Conservation (phyloP, 2,888 invertebrate species). For the Linnaemya tessellans region DNA sequence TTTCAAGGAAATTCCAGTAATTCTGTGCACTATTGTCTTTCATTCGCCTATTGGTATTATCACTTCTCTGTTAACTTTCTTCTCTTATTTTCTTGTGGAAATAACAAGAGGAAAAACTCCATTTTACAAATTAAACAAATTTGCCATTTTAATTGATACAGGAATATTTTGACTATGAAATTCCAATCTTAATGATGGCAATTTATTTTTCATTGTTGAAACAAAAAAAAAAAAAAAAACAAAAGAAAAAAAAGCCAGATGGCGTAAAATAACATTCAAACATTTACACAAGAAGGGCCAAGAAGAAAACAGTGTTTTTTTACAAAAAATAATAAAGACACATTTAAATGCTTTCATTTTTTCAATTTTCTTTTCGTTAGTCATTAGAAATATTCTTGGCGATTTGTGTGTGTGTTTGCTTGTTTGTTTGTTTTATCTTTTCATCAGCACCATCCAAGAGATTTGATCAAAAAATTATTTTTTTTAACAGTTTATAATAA, state of each 20-base stretch:
- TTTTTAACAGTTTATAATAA: conserved; percentile 31
- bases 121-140: neutral
- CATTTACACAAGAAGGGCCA: conserved; percentile 1
- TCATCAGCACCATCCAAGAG: conserved; percentile 31
- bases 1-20: too few relatives aligned
- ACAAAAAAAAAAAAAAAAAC: neutral
- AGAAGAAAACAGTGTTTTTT: neutral
- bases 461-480: conserved; percentile 42
- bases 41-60: neutral
- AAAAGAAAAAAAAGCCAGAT: conserved; percentile 12
- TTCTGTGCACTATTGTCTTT: neutral
- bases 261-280: conserved; percentile 40
- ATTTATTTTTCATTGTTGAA: conserved; percentile 29
- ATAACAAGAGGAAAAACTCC: neutral
- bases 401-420: conserved; percentile 4
- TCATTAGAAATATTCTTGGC: conserved; percentile 8
- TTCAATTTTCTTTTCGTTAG: neutral
- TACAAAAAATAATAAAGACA: conserved; percentile 19
- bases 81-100: neutral
- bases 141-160: conserved; percentile 16
- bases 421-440: conserved; percentile 19
- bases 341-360: conserved; percentile 19
- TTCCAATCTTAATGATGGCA: conserved; percentile 37
- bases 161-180: conserved; percentile 31
- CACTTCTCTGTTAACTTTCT: neutral